Percentiles rank a stretch among this genome's conserved stretches.
These are phyloP conservation scores for Phrynocephalus guinanensis DNA, from an alignment of 2,797 vertebrate species.

Conservation along the genomic window DNA sequence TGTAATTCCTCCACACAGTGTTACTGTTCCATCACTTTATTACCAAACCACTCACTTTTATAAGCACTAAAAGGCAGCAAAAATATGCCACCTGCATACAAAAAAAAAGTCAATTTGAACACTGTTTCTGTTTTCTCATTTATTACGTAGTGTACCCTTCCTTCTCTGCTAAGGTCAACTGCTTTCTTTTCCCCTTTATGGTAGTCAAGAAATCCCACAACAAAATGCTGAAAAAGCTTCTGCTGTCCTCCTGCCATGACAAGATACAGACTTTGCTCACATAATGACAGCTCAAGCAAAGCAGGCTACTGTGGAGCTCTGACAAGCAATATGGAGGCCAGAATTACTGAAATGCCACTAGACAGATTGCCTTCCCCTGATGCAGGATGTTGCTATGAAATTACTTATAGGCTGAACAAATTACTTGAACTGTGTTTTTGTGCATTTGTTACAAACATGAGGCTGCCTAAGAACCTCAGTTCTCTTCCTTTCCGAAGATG, in stretches of 20 bases:
- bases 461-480: neutral
- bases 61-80: neutral
- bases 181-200: neutral
- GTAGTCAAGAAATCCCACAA: neutral
- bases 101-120: constrained; percentile 22
- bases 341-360: constrained; percentile 16
- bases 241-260: neutral
- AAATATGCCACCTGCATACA: neutral
- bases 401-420: neutral
- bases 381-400: neutral
- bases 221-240: constrained; percentile 22
- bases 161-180: constrained; percentile 10
- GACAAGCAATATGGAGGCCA: fast-evolving
- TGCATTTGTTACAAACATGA: neutral
- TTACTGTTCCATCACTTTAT: fast-evolving
- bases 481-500: neutral
- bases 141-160: neutral
- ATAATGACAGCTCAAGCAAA: neutral
- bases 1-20: neutral
- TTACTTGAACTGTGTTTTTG: neutral
- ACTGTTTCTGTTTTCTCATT: neutral
- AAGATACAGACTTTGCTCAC: constrained; percentile 8
- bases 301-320: neutral
- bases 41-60: constrained; percentile 10
- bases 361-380: neutral